Percentiles rank a stretch among this genome's conserved stretches.
Conservation (phyloP, 2,113 vertebrate species). For the Aphyosemion australe region DNA sequence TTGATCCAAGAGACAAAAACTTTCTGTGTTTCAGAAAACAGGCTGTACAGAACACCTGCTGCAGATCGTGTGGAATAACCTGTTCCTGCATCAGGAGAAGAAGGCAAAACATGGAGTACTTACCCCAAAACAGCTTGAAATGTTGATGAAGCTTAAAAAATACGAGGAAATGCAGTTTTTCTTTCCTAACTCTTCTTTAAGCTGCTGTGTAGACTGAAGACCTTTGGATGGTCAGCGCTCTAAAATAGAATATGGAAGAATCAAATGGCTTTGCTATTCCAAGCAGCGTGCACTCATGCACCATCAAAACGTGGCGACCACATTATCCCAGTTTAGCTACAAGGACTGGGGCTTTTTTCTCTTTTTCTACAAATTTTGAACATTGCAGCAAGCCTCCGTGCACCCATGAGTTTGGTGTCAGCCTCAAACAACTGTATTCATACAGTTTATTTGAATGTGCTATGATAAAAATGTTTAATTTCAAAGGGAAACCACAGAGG, state of each 20-base stretch:
- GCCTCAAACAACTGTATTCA: background rate
- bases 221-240: conserved; percentile 32
- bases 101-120: conserved; percentile 24
- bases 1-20: too few species aligned
- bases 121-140: conserved; percentile 26
- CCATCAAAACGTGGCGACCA: conserved; percentile 18
- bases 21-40: background rate
- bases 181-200: background rate
- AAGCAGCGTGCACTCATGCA: conserved; percentile 44
- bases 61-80: background rate
- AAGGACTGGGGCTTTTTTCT: background rate
- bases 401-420: too few species aligned
- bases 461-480: background rate
- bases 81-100: background rate
- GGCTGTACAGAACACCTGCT: background rate
- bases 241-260: conserved; percentile 76
- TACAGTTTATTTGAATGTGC: background rate
- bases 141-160: background rate
- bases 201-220: conserved; percentile 18
- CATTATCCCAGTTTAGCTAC: background rate
- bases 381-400: too few species aligned
- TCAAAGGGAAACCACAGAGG: too few species aligned
- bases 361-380: background rate
- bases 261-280: conserved; percentile 79
- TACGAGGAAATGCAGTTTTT: background rate